phyloP scores from a whole-genome alignment of 2,797 vertebrate species.

The Menidia menidia region DNA sequence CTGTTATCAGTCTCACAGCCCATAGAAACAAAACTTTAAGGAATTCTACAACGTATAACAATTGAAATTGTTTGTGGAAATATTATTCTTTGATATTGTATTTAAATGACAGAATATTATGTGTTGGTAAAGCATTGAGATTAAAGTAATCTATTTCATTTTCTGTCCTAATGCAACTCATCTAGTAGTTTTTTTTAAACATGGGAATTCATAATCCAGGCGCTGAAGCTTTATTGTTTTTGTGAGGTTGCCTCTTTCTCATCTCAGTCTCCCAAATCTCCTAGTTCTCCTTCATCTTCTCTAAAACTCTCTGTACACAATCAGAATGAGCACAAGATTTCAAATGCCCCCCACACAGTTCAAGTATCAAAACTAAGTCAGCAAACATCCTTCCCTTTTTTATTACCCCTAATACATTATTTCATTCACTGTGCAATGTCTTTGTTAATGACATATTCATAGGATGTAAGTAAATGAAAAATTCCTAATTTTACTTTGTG shows the following conservation, averaged over 20 bases:
- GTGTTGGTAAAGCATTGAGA: constrained; percentile 8
- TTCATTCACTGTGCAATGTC: constrained; percentile 66
- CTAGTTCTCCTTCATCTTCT: constrained; percentile 6
- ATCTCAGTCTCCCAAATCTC: constrained; percentile 1
- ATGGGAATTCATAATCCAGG: constrained; percentile 11
- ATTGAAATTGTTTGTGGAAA: constrained; percentile 34
- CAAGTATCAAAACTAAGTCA: constrained; percentile 4
- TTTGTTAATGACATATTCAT: constrained; percentile 32
- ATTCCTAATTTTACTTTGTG: constrained; percentile 20
- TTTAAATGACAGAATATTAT: constrained; percentile 17
- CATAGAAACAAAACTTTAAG: constrained; percentile 7
- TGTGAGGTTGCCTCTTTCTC: background rate
- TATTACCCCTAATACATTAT: constrained; percentile 74
- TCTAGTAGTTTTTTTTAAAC: constrained; percentile 16
- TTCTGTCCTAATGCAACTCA: constrained; percentile 25
- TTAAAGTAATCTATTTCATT: constrained; percentile 32
- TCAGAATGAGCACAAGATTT: constrained; percentile 13
- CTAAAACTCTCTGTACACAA: constrained; percentile 1
- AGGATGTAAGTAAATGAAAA: constrained; percentile 40
- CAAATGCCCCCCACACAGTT: constrained; percentile 2
- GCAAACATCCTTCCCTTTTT: background rate
- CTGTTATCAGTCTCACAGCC: constrained; percentile 22
- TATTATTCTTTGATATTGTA: constrained; percentile 19
- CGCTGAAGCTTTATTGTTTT: constrained; percentile 27
- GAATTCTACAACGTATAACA: constrained; percentile 31